phyloP scores from a whole-genome alignment of 2,797 vertebrate species.

The Characodon lateralis region DNA sequence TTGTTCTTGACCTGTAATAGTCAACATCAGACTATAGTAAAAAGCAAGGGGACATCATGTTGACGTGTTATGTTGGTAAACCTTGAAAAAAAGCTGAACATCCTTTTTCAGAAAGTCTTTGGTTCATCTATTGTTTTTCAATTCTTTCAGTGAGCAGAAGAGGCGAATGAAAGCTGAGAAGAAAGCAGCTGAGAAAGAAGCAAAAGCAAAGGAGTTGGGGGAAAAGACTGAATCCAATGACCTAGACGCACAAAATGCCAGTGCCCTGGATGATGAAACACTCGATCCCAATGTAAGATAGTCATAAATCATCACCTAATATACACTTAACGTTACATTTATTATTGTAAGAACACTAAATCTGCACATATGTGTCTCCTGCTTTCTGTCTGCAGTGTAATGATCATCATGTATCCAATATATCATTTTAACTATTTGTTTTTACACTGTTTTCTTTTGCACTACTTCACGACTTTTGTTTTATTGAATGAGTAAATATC shows the following conservation, averaged over 20 bases:
- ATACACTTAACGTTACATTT: accelerated
- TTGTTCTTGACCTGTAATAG: not conserved
- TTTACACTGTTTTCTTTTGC: too few relatives aligned
- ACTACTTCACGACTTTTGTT: not conserved
- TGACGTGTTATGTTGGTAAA: not conserved
- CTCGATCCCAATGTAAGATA: conserved; percentile 92
- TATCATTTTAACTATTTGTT: not conserved
- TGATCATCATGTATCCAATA: not conserved
- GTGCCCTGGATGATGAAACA: conserved; percentile 85
- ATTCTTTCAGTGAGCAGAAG: conserved; percentile 89
- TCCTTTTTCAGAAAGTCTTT: not conserved
- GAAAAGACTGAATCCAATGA: conserved; percentile 83
- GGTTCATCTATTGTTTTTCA: not conserved
- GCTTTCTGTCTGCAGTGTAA: not conserved
- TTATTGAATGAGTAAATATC: not conserved
- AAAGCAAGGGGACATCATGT: not conserved
- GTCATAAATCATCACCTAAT: not conserved
- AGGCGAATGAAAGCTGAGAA: conserved; percentile 94
- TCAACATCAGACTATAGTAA: not conserved
- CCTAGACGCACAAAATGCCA: conserved; percentile 59
- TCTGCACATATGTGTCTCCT: not conserved
- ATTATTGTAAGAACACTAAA: conserved; percentile 43
- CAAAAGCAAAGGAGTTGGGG: conserved; percentile 78
- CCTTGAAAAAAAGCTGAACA: not conserved
- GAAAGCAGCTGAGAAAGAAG: conserved; percentile 92